These are phyloP conservation scores for Clarias macrocephalus DNA, from an alignment of 2,113 vertebrate genomes.

Conservation along the genomic window DNA sequence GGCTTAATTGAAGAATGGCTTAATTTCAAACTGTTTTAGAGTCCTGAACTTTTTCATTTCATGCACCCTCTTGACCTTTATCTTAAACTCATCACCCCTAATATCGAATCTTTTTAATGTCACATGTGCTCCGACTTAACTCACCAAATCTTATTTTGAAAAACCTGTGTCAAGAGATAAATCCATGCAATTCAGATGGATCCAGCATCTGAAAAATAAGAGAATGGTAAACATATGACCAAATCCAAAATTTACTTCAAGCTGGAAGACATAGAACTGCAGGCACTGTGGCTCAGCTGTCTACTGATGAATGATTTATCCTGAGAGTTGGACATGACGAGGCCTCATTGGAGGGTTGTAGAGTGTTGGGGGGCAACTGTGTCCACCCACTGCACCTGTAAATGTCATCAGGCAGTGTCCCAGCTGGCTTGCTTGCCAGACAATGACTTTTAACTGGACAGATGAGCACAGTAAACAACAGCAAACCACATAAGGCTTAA, in stretches of 20 bases:
- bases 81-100: background rate
- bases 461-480: conserved; percentile 46
- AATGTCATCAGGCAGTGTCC: conserved; percentile 33
- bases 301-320: conserved; percentile 18
- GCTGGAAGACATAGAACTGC: background rate
- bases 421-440: conserved; percentile 37
- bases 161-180: background rate
- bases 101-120: background rate
- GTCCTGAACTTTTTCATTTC: background rate
- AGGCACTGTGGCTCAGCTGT: conserved; percentile 25
- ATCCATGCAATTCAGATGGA: background rate
- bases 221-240: conserved; percentile 19
- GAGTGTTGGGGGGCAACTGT: conserved; percentile 17
- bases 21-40: background rate
- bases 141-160: background rate
- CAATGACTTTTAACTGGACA: conserved; percentile 47
- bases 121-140: background rate
- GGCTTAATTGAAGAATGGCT: too few species aligned
- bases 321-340: conserved; percentile 14
- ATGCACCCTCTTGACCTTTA: conserved; percentile 4
- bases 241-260: conserved; percentile 26
- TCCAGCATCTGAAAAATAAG: background rate
- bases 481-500: conserved; percentile 23
- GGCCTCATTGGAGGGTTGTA: conserved; percentile 6
- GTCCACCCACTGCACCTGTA: conserved; percentile 30